Evolutionary conservation across 2,888 invertebrate genomes (phyloP).

Genomic region (Linnaemya vulpina): DNA sequence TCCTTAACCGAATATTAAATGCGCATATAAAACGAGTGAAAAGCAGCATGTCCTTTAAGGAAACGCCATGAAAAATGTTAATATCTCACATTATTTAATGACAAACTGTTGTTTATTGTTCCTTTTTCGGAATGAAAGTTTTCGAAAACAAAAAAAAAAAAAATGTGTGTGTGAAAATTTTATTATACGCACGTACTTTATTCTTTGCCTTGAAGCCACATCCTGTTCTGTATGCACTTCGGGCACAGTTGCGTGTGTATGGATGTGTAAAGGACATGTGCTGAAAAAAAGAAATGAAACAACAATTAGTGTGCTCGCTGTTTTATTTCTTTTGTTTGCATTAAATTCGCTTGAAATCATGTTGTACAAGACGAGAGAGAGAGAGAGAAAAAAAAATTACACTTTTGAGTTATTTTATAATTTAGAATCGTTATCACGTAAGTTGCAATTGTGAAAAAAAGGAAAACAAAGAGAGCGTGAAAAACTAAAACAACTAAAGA

Average conservation of each 20-base stretch:
- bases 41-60: not conserved
- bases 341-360: not conserved
- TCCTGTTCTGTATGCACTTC: not conserved
- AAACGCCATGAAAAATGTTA: not conserved
- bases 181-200: constrained; percentile 13
- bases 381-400: not conserved
- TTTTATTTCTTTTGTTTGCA: constrained; percentile 19
- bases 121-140: not conserved
- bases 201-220: not conserved
- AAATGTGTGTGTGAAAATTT: not conserved
- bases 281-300: not conserved
- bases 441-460: constrained; percentile 27
- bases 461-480: constrained; percentile 26
- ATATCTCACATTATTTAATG: not conserved
- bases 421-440: constrained; percentile 71
- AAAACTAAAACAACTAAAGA: constrained; percentile 17
- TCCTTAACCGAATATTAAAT: too few species aligned
- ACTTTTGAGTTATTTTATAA: constrained; percentile 58
- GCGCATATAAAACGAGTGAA: not conserved
- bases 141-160: not conserved
- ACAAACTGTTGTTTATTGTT: not conserved
- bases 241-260: not conserved
- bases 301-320: constrained; percentile 12
- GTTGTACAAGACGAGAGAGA: constrained; percentile 5
- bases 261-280: constrained; percentile 33